Percentiles rank a stretch among this genome's conserved stretches.
Evolutionary conservation across 2,888 invertebrate species (phyloP).

Genomic region (Yponomeuta sedellus): DNA sequence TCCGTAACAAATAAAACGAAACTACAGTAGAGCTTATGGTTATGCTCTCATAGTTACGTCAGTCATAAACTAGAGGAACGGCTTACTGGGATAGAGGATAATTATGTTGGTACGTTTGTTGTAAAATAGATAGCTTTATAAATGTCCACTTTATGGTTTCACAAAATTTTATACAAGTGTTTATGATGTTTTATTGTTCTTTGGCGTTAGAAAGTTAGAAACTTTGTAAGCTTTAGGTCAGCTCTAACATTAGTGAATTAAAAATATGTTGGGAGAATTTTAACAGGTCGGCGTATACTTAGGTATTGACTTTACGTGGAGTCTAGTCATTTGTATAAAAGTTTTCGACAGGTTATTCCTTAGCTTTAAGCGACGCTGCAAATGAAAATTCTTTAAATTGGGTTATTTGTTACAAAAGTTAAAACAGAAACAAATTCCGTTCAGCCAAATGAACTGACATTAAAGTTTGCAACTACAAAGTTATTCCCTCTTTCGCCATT

Average conservation of each 20-base stretch:
- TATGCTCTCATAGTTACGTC: neutral
- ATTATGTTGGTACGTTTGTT: neutral
- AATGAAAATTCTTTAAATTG: conserved; percentile 15
- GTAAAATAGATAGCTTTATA: neutral
- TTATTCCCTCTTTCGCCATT: conserved; percentile 49
- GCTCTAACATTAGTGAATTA: neutral
- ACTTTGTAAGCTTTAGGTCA: neutral
- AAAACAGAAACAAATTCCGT: conserved; percentile 14
- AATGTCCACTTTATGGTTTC: neutral
- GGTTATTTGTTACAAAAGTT: conserved; percentile 17
- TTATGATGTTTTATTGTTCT: neutral
- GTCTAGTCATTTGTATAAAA: neutral
- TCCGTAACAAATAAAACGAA: neutral
- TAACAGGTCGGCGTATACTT: neutral
- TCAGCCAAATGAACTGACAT: conserved; percentile 34
- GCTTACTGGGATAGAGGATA: neutral
- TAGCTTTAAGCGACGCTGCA: conserved; percentile 8
- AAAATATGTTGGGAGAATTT: neutral
- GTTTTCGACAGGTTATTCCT: conserved; percentile 9
- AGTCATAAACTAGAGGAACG: neutral
- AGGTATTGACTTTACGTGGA: neutral
- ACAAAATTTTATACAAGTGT: neutral
- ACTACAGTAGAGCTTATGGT: neutral
- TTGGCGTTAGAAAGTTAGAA: neutral
- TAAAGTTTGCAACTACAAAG: conserved; percentile 49